phyloP scores from a whole-genome alignment of 2,113 vertebrate species.

The Carassius gibelio region DNA sequence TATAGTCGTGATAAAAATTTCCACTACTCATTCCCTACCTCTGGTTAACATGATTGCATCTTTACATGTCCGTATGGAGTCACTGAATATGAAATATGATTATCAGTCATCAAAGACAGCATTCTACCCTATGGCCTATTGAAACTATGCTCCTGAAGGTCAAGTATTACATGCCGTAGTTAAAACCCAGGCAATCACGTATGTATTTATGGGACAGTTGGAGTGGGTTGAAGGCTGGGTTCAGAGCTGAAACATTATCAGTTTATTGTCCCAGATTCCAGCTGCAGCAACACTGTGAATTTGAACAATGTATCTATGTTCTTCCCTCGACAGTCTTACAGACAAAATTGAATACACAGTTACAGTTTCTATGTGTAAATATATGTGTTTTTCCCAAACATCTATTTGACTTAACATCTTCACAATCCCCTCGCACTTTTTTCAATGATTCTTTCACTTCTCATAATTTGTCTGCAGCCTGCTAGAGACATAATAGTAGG shows the following conservation, averaged over 20 bases:
- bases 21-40: not conserved
- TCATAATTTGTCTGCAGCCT: constrained; percentile 19
- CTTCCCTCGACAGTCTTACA: not conserved
- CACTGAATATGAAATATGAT: constrained; percentile 13
- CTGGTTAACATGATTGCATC: not conserved
- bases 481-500: constrained; percentile 1
- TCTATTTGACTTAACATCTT: constrained; percentile 11
- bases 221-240: constrained; percentile 17
- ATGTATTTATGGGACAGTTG: constrained; percentile 20
- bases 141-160: constrained; percentile 2
- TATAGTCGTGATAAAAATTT: not conserved
- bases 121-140: not conserved
- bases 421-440: not conserved
- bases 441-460: not conserved
- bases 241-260: not conserved
- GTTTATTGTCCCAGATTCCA: constrained; percentile 17
- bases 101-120: not conserved
- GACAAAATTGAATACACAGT: not conserved
- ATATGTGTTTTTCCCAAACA: constrained; percentile 1
- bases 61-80: not conserved
- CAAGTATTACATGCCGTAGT: not conserved
- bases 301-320: not conserved
- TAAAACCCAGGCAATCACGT: not conserved
- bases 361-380: not conserved
- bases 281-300: constrained; percentile 21